Evolutionary conservation across 2,888 invertebrate genomes (phyloP), one percentile per base, ranked within the genome.

Genomic region (Eupithecia abbreviata): DNA sequence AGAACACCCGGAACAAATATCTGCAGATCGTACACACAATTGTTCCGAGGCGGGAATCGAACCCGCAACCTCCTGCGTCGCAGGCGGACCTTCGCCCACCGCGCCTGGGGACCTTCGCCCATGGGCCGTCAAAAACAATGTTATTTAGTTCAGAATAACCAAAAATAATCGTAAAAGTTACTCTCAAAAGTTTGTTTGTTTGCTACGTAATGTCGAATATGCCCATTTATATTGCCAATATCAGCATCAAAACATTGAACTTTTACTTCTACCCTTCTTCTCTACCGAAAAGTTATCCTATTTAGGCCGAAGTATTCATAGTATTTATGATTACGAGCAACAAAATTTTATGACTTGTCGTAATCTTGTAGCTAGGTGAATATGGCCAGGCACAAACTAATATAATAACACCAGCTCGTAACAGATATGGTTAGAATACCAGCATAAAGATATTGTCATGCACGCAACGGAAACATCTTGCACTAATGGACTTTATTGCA

Each of bases 311-410:
- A 62, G 77, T 77, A 77, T 79, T 75, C 73, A 78, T 76, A 49
- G 78, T 77, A 75, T 79, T 75, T 81, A 81, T 74, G 77, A 76
- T 79, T 73, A 79, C 77, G 78, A 76, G 78, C 79, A 76, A 67
- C 76, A 79, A 75, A 77, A 77, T 71, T 80, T 80, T 82, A 81
- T 79, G 82, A 45, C 73, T 62, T 70, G 58, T 75, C 78, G 76
- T 81, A 82, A 80, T 68, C 42, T 68, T 68, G 45, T 68, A 45
- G 47, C 65, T 62, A 77, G 73, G 74, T 65, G 73, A 77, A 76
- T 77, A 77, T 77, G 79, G 76, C 71, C 4, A 18, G 73, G 67
- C 55, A 72, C 68, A 72, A 74, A 69, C 43, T 30, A 69, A 73
- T 49, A 47, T 41, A 72, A 65, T 72, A 58, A 41, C 13, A n/a